phyloP scores from a whole-genome alignment of 2,113 vertebrate species.

The Varanus salvator region DNA sequence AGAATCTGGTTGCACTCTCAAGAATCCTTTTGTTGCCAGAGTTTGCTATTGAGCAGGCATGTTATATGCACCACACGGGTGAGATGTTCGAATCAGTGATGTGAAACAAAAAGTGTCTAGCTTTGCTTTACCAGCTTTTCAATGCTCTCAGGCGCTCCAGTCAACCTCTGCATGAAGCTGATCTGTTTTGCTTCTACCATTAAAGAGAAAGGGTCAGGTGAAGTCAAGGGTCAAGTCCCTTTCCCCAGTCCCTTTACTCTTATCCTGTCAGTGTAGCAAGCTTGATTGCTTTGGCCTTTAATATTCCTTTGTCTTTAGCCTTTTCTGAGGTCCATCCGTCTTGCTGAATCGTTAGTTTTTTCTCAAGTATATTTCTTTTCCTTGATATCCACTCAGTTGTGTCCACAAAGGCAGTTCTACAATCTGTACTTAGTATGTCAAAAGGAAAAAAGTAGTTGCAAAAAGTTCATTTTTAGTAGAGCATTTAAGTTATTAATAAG shows the following conservation, averaged over 20 bases:
- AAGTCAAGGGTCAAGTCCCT: constrained; percentile 46
- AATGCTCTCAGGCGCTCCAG: constrained; percentile 46
- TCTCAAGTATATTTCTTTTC: not conserved
- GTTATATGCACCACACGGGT: not conserved
- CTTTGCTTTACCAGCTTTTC: constrained; percentile 62
- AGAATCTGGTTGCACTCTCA: too few species aligned
- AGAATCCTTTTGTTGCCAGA: not conserved
- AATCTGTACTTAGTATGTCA: not conserved
- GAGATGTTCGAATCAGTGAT: constrained; percentile 47
- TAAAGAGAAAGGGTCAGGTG: constrained; percentile 10
- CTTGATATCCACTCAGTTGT: not conserved
- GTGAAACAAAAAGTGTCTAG: constrained; percentile 48
- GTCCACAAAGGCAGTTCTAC: not conserved
- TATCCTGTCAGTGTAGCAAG: constrained; percentile 46
- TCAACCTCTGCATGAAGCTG: constrained; percentile 44
- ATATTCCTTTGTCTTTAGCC: constrained; percentile 5
- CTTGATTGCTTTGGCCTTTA: constrained; percentile 48
- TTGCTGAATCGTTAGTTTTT: not conserved
- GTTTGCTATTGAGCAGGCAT: not conserved
- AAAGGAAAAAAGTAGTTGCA: not conserved
- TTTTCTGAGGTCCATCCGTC: constrained; percentile 2
- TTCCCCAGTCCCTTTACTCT: constrained; percentile 30
- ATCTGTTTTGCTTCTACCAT: constrained; percentile 56
- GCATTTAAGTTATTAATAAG: not conserved
- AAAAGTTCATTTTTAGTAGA: not conserved